Evolutionary conservation across 2,888 invertebrate species (phyloP).

Genomic region (Thecocarcelia acutangulata): DNA sequence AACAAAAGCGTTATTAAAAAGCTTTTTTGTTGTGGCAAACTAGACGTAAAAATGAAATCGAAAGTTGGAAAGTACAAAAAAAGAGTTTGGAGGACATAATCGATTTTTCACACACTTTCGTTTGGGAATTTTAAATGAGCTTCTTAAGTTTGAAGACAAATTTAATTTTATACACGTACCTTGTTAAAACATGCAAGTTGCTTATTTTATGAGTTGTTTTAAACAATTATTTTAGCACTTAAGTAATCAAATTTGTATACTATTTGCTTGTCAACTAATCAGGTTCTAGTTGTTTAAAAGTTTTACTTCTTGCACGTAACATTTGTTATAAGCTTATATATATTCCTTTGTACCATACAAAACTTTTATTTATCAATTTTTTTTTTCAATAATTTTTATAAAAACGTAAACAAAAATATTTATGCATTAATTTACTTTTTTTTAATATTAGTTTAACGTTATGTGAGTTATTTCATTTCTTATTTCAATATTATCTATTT

Average conservation of each 20-base stretch:
- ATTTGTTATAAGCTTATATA: slow-evolving; percentile 73
- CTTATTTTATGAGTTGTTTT: slow-evolving; percentile 28
- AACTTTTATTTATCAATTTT: not conserved
- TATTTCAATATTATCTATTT: slow-evolving; percentile 56
- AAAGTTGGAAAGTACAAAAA: slow-evolving; percentile 36
- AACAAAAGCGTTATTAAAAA: slow-evolving; percentile 40
- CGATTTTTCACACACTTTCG: slow-evolving; percentile 69
- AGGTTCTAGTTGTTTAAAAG: slow-evolving; percentile 74
- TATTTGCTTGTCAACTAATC: slow-evolving; percentile 70
- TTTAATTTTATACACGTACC: slow-evolving; percentile 27
- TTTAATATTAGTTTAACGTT: slow-evolving; percentile 50
- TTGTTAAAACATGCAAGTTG: slow-evolving; percentile 42
- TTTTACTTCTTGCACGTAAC: slow-evolving; percentile 73
- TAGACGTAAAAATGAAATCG: slow-evolving; percentile 37
- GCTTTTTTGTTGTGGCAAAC: not conserved
- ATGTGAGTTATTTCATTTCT: slow-evolving; percentile 62
- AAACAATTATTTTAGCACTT: slow-evolving; percentile 29
- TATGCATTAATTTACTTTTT: slow-evolving; percentile 4
- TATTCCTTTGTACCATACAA: not conserved
- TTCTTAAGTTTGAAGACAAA: slow-evolving; percentile 18
- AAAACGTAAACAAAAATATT: slow-evolving; percentile 37
- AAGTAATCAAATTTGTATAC: slow-evolving; percentile 5
- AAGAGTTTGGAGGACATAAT: slow-evolving; percentile 47
- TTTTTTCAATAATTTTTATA: no score
- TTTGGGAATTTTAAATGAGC: slow-evolving; percentile 44